Evolutionary conservation across 2,888 invertebrate genomes (phyloP), one percentile per base, ranked within the genome.

Genomic region (Mesorhabditis spiculigera): DNA sequence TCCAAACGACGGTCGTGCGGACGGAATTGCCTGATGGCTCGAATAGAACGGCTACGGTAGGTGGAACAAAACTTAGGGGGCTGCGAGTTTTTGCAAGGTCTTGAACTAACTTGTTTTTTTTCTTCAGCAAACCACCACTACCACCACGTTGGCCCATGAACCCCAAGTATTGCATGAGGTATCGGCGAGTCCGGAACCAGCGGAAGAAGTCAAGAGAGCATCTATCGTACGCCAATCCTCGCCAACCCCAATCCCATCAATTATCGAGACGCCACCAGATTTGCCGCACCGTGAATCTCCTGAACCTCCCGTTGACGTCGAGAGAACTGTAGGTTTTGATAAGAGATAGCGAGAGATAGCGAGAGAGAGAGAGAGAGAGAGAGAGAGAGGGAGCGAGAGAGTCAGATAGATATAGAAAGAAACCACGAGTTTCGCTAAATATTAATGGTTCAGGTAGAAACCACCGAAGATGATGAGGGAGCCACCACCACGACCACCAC

Each of bases 111-210:
- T 58, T 68, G 68, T 69, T 16, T 62, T 43, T n/a, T 45, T 63
- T 61, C 61, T 74, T 69, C 68, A 77, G 71, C 66, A 74, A 16
- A 67, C 70, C n/a, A 72, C 73, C 8, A 70, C 72, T 45, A 76
- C 76, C 10, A 77, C 74, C n/a, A 76, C 75, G 5, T 73, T 71
- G 42, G 76, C 78, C 13, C 68, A 75, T n/a, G 78, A 75, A 44
- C 75, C 76, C 4, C 76, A 76, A 66, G 63, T 69, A 10, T n/a
- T 4, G 8, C 4, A 50, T n/a, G 58, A 50, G 58, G n/a, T 50
- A 13, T n/a, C 58, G 8, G 10, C 58, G 58, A 50, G 58, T 50
- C 58, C 58, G n/a, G 58, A 13, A n/a, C 58, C 8, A 50, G 58
- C 8, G 58, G 58, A 50, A 13, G 58, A 50, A 50, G 58, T 50